Evolutionary conservation across 2,113 vertebrate genomes (phyloP), one percentile per base, ranked within the genome.

Genomic region (Rhombomys opimus): DNA sequence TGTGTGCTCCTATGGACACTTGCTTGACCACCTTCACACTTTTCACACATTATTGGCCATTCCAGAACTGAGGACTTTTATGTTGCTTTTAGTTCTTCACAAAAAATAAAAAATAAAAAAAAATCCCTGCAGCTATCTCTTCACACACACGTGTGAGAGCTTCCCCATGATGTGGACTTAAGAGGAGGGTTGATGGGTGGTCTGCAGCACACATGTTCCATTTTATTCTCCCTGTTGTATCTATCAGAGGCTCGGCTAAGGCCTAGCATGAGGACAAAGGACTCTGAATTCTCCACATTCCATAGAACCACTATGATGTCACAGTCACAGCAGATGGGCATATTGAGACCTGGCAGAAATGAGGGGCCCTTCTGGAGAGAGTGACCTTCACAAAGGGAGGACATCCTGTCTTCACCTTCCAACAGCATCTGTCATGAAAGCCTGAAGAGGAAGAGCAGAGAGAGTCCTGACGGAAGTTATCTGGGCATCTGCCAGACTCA

Each of bases 221-320:
- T 90, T 96, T 96, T 73, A 89, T 89, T 91, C 95, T 95, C 70
- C 38, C 41, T 89, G n/a, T 61, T 90, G 20, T 94, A 87, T 94
- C 96, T 94, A 89, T 94, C 96, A 94, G 72, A 96, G 89, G 70
- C 93, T 82, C 84, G 94, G 50, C 78, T 86, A 57, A 89, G 95
- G 22, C 38, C 81, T 92, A 88, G 93, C 65, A 91, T 75, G 68
- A 94, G 75, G 85, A 96, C 89, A 76, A 90, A 96, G 88, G 85
- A 70, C 73, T 63, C 70, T 50, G 57, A 67, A n/a, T 78, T 41
- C 27, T 46, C 32, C 32, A 80, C 91, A 92, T 88, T 87, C 78
- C 87, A 65, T 23, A 32, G 13, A 94, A 82, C 73, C 84, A 73
- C 57, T 18, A 41, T 75, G 92, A 97, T 35, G 70, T 94, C 90